phyloP scores from a whole-genome alignment of 2,113 vertebrate species.

The Lophotis ruficrista region DNA sequence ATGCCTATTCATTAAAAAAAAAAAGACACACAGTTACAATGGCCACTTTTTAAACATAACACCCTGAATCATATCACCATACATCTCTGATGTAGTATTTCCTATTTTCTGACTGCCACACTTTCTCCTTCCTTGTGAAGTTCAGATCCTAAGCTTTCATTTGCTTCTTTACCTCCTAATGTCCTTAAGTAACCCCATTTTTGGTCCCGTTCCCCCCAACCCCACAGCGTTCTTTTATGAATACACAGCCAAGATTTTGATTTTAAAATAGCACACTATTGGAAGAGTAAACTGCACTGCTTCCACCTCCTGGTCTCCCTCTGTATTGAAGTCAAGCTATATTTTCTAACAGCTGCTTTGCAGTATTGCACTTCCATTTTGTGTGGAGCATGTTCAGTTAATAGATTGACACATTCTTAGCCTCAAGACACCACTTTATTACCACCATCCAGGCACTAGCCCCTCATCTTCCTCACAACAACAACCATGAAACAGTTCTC shows the following conservation, averaged over 20 bases:
- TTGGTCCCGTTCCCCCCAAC: rapidly evolving
- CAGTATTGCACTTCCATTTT: neutral
- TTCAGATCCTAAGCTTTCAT: neutral
- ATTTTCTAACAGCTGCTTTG: neutral
- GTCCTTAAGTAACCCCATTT: neutral
- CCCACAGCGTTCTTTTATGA: neutral
- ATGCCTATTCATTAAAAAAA: neutral
- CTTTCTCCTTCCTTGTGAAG: neutral
- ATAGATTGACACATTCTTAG: too few species aligned
- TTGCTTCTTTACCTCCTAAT: neutral
- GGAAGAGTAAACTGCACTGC: neutral
- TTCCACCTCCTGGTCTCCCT: slow-evolving; percentile 53
- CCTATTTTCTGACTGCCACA: neutral
- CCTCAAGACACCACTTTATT: neutral
- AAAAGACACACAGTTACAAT: neutral
- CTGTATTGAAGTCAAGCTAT: neutral
- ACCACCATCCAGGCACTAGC: neutral
- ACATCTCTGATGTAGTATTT: neutral
- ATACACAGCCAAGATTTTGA: neutral
- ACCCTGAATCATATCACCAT: neutral
- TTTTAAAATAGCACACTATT: neutral
- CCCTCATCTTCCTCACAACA: neutral
- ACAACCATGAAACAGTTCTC: neutral
- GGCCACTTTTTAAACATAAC: neutral
- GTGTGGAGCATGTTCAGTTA: rapidly evolving